These are phyloP conservation scores for Leucozona laternaria DNA, from an alignment of 2,888 invertebrate genomes.

Conservation along the genomic window DNA sequence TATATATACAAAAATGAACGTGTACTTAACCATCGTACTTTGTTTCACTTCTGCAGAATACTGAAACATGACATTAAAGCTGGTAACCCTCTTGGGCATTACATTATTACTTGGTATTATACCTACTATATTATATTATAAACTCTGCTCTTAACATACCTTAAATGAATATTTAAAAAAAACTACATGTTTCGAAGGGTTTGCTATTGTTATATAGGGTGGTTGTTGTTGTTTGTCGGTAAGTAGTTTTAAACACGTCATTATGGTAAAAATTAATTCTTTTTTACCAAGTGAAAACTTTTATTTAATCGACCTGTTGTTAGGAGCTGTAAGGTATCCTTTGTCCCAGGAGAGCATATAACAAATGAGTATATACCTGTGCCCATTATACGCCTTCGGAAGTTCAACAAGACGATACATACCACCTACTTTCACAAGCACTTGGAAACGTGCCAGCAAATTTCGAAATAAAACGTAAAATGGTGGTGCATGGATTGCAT, in stretches of 20 bases:
- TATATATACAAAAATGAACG: no score
- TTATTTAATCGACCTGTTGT: constrained; percentile 25
- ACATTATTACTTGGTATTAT: neutral
- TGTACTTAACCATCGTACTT: neutral
- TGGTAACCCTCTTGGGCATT: neutral
- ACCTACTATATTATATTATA: neutral
- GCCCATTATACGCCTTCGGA: constrained; percentile 11
- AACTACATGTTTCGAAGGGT: constrained; percentile 1
- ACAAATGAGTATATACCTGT: neutral
- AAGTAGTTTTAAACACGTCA: constrained; percentile 16
- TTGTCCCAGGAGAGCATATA: neutral
- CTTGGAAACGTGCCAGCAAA: constrained; percentile 23
- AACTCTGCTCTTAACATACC: constrained; percentile 16
- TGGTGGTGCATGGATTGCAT: no score
- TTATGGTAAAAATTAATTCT: constrained; percentile 20
- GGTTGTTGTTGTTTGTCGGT: constrained; percentile 21
- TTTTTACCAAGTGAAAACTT: constrained; percentile 1
- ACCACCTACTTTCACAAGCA: neutral
- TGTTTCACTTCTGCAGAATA: neutral
- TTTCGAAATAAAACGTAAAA: neutral
- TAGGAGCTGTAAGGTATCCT: neutral
- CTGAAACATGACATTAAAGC: constrained; percentile 8
- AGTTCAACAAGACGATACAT: constrained; percentile 5
- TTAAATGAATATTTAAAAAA: constrained; percentile 32
- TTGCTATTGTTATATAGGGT: neutral